Base-by-base conservation (phyloP, 1,140 invertebrate species). In the Drosophila repleta region DNA sequence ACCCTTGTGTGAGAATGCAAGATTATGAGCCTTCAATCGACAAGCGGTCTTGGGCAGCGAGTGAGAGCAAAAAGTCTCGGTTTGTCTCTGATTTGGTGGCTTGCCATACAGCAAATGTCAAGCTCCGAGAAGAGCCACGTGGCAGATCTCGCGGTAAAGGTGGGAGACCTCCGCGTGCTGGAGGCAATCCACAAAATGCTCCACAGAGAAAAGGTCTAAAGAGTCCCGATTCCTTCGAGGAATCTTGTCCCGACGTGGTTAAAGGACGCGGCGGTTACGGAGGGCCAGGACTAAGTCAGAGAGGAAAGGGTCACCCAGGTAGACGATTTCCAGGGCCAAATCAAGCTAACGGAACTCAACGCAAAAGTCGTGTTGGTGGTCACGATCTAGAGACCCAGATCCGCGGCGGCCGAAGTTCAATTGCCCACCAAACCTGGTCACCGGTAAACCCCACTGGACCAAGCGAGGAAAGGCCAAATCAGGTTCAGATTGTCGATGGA, bases 11-110 rank as follows among this genome's bases (percentile, higher is more conserved):
- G 0, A 84, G 78, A 11, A 13, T 91, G 1, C 90, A 90, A 29
- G 85, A 56, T 21, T 91, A 91, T 58, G 75, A 79, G 1, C 90
- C 90, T 6, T 79, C 89, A 15, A 18, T 68, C 6, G 90, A 91
- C 46, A 74, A 81, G 60, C 80, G 90, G 20, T 80, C 81, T 0
- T 91, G 90, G 90, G 58, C 89, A 11, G 80, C 71, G n/a, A 65
- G 74, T 63, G 76, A 87, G 1, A 49, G 61, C 1, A 72, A 57
- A 13, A 85, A 88, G 55, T 90, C 90, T 3, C 75, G 74, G 1
- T 91, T 84, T 53, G 58, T 91, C 17, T 58, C 67, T 5, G 90
- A 91, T 63, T 52, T 90, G 20, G 82, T 91, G 10, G 58, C 73
- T 2, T 91, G 90, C 39, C 78, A 89, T 43, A 56, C 55, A 17